Evolutionary conservation across 2,888 invertebrate species (phyloP).

Genomic region (Tetrapedia diversipes): DNA sequence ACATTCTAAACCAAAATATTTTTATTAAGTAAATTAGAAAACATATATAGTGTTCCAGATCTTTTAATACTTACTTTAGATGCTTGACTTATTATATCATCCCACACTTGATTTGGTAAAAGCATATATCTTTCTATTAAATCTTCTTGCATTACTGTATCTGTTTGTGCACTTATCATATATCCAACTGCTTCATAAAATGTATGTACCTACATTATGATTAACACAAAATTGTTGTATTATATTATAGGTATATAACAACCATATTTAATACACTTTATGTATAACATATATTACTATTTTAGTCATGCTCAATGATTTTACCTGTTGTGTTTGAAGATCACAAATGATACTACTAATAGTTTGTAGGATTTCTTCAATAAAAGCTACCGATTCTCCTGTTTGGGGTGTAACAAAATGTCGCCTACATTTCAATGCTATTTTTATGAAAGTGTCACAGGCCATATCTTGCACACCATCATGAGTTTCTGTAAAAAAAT

Average conservation of each 20-base stretch:
- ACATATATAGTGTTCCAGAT: background rate
- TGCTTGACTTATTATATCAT: constrained; percentile 98
- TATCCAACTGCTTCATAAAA: constrained; percentile 99
- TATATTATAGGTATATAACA: background rate
- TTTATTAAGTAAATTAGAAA: constrained; percentile 5
- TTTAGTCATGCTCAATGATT: background rate
- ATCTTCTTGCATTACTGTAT: constrained; percentile 94
- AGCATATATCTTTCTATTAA: constrained; percentile 99
- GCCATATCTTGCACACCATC: constrained; percentile 99
- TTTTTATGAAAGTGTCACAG: constrained; percentile 99
- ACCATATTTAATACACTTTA: background rate
- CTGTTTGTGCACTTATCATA: constrained; percentile 98
- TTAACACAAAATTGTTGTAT: background rate
- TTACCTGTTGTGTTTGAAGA: constrained; percentile 97
- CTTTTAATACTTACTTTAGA: constrained; percentile 86
- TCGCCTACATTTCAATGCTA: constrained; percentile 98
- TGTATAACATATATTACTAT: background rate
- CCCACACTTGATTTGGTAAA: constrained; percentile 99
- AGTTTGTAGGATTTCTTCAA: constrained; percentile 98
- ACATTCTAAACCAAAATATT: constrained; percentile 87
- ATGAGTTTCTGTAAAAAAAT: constrained; percentile 91
- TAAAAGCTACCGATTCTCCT: constrained; percentile 98
- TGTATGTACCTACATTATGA: constrained; percentile 88
- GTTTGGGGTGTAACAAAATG: constrained; percentile 99
- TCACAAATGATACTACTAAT: constrained; percentile 99